Base-by-base conservation (phyloP, 2,888 invertebrate genomes). In the Drosophila paramelanica region DNA sequence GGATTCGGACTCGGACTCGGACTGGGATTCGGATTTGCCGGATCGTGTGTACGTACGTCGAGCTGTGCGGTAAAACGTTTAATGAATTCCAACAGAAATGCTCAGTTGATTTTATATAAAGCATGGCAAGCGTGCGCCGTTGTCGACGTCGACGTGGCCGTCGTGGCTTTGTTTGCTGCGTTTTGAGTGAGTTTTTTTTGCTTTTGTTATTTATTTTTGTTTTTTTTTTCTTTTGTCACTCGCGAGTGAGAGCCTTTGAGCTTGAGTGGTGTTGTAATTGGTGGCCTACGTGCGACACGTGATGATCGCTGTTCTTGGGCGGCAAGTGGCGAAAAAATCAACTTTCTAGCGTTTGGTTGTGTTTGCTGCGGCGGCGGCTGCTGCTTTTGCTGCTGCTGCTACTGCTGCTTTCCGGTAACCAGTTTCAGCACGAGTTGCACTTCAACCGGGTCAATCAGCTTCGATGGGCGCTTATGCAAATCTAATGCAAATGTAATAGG, bases 91-190 rank as follows among this genome's bases (percentile, higher is more conserved):
- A 90, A 79, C 88, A 80, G 88, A 82, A 86, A 85, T 83, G 86
- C 78, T 88, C 84, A 86, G 89, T 89, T 90, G 87, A 79, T 90
- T 90, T 90, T 90, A 90, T 90, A 90, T 89, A 81, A 89, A 89
- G 82, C 86, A 84, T 71, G 79, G 70, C 81, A 75, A 76, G 79
- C 72, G 42, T 65, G 67, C 78, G 72, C 61, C 62, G 67, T 36
- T 39, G 67, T 56, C 58, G 75, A 65, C 60, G 73, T 71, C 73
- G 64, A 60, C 68, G 68, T 73, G 52, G 72, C 47, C 73, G 77
- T 67, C 61, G 83, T 67, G 47, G 82, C 73, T 79, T 81, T 81
- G 80, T 73, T 81, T 73, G 68, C 68, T 74, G 67, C 60, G 71
- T 73, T 76, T 71, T 69, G 89, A 81, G 79, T 86, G 85, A 86